These are phyloP conservation scores for Suricata suricatta DNA, from an alignment of 2,113 vertebrate species.

Conservation along the genomic window DNA sequence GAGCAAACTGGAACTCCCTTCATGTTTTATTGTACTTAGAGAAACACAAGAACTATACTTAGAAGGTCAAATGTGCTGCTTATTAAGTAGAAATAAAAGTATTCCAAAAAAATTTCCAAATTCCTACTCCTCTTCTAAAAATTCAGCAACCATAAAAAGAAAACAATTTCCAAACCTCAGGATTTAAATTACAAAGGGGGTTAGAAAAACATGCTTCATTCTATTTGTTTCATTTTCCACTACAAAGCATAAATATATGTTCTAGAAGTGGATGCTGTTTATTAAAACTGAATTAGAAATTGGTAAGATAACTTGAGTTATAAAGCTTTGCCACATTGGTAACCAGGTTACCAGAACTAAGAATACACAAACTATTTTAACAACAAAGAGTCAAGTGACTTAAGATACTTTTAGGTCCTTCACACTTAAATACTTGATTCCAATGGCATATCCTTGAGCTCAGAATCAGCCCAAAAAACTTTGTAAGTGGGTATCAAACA, in stretches of 20 bases:
- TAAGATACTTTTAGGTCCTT: background rate
- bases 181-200: constrained; percentile 48
- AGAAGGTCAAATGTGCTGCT: constrained; percentile 46
- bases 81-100: constrained; percentile 57
- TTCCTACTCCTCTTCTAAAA: constrained; percentile 51
- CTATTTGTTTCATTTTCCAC: constrained; percentile 29
- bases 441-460: background rate
- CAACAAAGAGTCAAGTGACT: background rate
- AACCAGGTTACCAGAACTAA: background rate
- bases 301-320: background rate
- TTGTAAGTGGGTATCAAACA: background rate
- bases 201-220: constrained; percentile 27
- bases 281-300: constrained; percentile 43
- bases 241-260: constrained; percentile 1
- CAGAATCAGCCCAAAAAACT: background rate
- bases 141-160: constrained; percentile 57
- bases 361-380: background rate
- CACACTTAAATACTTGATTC: background rate
- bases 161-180: constrained; percentile 41
- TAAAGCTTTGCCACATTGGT: background rate
- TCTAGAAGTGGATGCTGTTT: background rate
- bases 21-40: constrained; percentile 35
- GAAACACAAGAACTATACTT: constrained; percentile 1
- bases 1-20: background rate
- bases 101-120: constrained; percentile 27